Evolutionary conservation across 1,140 invertebrate species (phyloP).

Genomic region (Psix sp.): DNA sequence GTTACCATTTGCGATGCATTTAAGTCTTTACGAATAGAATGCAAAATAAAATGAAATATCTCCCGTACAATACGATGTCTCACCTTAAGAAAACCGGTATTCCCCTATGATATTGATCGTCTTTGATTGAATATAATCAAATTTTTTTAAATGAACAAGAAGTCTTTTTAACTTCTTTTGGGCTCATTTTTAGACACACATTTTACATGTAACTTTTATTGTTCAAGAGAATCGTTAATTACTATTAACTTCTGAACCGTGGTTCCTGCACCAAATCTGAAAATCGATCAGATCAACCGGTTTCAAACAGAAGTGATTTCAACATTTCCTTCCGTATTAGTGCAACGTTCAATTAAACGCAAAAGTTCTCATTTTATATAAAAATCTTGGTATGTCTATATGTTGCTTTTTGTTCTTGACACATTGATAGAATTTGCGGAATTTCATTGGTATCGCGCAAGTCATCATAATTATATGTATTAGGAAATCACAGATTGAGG

Average conservation of each 20-base stretch:
- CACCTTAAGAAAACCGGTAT: conserved; percentile 34
- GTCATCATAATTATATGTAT: too few relatives aligned
- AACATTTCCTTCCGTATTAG: conserved; percentile 50
- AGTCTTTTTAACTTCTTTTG: too few relatives aligned
- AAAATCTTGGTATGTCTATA: too few relatives aligned
- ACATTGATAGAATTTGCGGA: too few relatives aligned
- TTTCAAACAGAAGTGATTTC: conserved; percentile 36
- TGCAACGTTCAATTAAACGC: conserved; percentile 19
- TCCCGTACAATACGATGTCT: conserved; percentile 24
- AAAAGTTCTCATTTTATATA: conserved; percentile 4
- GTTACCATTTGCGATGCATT: conserved; percentile 35
- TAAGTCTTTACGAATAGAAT: conserved; percentile 24
- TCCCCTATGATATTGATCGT: conserved; percentile 44
- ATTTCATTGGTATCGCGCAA: too few relatives aligned
- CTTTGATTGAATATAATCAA: conserved; percentile 3
- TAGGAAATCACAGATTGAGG: too few relatives aligned
- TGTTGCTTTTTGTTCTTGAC: too few relatives aligned
- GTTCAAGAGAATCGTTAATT: too few relatives aligned
- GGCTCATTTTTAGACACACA: too few relatives aligned
- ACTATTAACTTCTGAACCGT: not conserved
- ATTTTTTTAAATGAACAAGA: too few relatives aligned
- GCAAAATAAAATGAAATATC: conserved; percentile 21
- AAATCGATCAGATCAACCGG: conserved; percentile 24
- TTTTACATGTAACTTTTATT: too few relatives aligned
- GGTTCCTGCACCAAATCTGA: not conserved